Conservation (phyloP, 2,888 invertebrate genomes). For the Thecocarcelia acutangulata region DNA sequence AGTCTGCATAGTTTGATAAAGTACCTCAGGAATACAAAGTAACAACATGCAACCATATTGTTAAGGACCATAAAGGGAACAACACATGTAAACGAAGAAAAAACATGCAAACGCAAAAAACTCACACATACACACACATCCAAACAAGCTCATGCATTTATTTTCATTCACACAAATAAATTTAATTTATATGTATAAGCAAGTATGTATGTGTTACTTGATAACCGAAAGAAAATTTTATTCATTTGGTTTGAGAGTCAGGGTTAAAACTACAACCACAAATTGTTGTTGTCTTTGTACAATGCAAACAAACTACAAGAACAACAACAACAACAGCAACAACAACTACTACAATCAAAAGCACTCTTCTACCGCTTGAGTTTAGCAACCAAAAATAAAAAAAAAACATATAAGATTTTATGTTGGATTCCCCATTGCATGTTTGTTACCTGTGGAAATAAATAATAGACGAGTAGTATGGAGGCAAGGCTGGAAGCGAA, state of each 20-base stretch:
- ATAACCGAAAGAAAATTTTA: conserved; percentile 42
- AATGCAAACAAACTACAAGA: conserved; percentile 26
- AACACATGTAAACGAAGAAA: conserved; percentile 12
- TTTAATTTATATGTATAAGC: conserved; percentile 1
- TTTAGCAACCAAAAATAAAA: conserved; percentile 7
- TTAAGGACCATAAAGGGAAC: conserved; percentile 37
- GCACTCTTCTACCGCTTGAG: not conserved
- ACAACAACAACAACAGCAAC: conserved; percentile 30
- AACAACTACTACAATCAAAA: not conserved
- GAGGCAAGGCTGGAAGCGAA: conserved; percentile 31
- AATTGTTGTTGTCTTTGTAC: conserved; percentile 47
- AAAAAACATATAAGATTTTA: conserved; percentile 4
- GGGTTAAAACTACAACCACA: conserved; percentile 67
- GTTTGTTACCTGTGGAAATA: conserved; percentile 26
- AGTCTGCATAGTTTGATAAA: conserved; percentile 53
- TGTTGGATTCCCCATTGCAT: conserved; percentile 21
- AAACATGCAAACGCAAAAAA: not conserved
- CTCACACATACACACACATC: not conserved
- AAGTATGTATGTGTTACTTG: conserved; percentile 22
- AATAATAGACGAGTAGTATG: not conserved
- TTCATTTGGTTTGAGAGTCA: conserved; percentile 62
- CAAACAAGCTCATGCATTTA: too few species aligned
- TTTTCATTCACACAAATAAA: too few species aligned
- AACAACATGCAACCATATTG: conserved; percentile 62
- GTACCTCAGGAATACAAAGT: conserved; percentile 50